A percentile compares a stretch with the other conserved stretches of the same genome.
These are phyloP conservation scores for Tupaia tana DNA, from an alignment of 2,113 vertebrate species.

Conservation along the genomic window DNA sequence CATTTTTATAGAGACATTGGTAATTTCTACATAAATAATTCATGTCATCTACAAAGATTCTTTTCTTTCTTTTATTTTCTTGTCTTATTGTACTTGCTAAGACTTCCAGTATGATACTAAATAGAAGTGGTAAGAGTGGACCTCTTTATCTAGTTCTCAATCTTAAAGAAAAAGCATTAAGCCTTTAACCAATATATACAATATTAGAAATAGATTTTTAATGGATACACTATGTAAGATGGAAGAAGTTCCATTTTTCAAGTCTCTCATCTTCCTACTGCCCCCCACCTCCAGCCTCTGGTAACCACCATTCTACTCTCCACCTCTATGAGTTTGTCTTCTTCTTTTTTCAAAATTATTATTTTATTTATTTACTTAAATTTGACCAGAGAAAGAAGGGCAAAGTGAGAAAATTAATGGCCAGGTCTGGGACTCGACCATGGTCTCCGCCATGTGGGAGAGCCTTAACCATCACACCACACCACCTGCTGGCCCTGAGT, in stretches of 20 bases:
- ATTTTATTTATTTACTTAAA: no score
- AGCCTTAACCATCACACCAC: no score
- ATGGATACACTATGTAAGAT: neutral
- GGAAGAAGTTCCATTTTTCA: neutral
- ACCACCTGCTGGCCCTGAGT: no score
- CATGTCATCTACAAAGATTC: neutral
- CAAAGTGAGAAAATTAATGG: no score
- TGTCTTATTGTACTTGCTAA: neutral
- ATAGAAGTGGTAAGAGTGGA: neutral
- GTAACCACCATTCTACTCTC: neutral
- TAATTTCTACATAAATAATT: neutral
- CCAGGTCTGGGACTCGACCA: no score
- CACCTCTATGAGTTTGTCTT: neutral
- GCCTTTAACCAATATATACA: conserved; percentile 7
- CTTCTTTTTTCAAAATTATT: neutral
- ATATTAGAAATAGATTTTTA: neutral
- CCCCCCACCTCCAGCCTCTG: no score
- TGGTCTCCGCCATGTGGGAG: no score
- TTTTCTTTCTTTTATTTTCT: neutral
- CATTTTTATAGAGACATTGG: neutral
- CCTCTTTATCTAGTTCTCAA: neutral
- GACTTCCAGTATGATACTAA: neutral
- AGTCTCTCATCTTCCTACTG: neutral
- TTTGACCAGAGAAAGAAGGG: no score
- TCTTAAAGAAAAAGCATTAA: neutral